Conservation (phyloP, 2,797 vertebrate species). For the Pampus argenteus region DNA sequence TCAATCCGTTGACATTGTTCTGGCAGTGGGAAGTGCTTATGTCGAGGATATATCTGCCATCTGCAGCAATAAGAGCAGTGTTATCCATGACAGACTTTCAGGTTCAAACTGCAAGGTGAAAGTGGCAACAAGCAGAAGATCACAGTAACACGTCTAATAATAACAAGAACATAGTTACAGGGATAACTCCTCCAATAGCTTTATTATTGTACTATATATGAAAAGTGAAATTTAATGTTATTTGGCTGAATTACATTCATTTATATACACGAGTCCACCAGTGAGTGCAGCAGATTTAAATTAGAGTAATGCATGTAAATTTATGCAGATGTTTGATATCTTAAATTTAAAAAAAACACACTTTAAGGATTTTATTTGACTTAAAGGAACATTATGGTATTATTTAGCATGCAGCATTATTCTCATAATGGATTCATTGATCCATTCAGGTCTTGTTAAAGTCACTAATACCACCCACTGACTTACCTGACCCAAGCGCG, state of each 20-base stretch:
- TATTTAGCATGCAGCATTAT: not conserved
- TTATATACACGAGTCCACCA: not conserved
- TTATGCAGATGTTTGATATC: not conserved
- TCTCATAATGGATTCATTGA: not conserved
- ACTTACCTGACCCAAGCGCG: not conserved
- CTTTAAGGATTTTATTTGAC: not conserved
- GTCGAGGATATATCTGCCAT: conserved; percentile 60
- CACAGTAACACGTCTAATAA: conserved; percentile 4
- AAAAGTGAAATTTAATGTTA: not conserved
- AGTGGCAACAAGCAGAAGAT: not conserved
- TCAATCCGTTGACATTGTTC: conserved; percentile 81
- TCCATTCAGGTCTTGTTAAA: too few relatives aligned
- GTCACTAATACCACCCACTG: not conserved
- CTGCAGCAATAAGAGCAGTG: conserved; percentile 43
- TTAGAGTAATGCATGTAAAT: not conserved
- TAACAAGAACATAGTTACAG: not conserved
- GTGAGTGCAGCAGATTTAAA: not conserved
- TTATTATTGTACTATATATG: not conserved
- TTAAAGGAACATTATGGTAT: not conserved
- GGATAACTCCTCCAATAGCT: not conserved
- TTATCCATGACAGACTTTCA: conserved; percentile 14
- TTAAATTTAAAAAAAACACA: not conserved
- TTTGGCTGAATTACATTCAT: not conserved
- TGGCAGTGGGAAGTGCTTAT: conserved; percentile 71
- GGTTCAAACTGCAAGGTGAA: conserved; percentile 17